A percentile compares a stretch with the other conserved stretches of the same genome.
phyloP scores from a whole-genome alignment of 2,797 vertebrate genomes.

The Helicolenus hilgendorfi region DNA sequence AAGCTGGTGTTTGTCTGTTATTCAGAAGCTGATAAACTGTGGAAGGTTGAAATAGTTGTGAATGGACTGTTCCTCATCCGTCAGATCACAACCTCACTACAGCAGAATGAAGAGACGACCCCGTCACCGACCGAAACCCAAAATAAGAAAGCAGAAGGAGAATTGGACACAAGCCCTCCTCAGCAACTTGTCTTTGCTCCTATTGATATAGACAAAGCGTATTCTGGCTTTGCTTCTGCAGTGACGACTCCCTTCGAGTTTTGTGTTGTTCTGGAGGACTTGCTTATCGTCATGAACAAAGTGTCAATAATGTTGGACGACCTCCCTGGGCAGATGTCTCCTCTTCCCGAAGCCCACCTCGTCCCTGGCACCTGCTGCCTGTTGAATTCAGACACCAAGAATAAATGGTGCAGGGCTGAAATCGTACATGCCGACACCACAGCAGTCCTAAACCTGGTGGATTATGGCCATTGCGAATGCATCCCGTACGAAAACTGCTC shows the following conservation, averaged over 20 bases:
- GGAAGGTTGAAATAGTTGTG: constrained; percentile 89
- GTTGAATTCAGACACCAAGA: constrained; percentile 81
- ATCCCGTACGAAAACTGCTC: constrained; percentile 76
- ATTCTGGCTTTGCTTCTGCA: constrained; percentile 86
- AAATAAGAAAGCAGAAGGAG: not conserved
- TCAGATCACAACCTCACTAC: constrained; percentile 40
- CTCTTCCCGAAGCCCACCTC: constrained; percentile 83
- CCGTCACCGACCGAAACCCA: not conserved
- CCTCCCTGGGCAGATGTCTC: constrained; percentile 77
- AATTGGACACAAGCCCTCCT: constrained; percentile 1
- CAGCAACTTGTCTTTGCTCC: constrained; percentile 75
- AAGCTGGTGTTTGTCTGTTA: constrained; percentile 85
- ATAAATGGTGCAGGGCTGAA: constrained; percentile 93
- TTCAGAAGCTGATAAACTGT: constrained; percentile 72
- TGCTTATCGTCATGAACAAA: constrained; percentile 80
- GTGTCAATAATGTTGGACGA: constrained; percentile 87
- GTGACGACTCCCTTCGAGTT: constrained; percentile 91
- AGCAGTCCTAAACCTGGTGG: constrained; percentile 87
- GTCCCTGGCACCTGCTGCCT: constrained; percentile 89
- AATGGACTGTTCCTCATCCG: constrained; percentile 63
- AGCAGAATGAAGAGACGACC: not conserved
- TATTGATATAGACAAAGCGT: constrained; percentile 77
- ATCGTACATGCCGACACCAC: constrained; percentile 78
- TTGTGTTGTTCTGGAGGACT: constrained; percentile 88
- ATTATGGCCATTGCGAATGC: constrained; percentile 88